phyloP scores from a whole-genome alignment of 1,140 invertebrate genomes.

The Oryzaephilus surinamensis region DNA sequence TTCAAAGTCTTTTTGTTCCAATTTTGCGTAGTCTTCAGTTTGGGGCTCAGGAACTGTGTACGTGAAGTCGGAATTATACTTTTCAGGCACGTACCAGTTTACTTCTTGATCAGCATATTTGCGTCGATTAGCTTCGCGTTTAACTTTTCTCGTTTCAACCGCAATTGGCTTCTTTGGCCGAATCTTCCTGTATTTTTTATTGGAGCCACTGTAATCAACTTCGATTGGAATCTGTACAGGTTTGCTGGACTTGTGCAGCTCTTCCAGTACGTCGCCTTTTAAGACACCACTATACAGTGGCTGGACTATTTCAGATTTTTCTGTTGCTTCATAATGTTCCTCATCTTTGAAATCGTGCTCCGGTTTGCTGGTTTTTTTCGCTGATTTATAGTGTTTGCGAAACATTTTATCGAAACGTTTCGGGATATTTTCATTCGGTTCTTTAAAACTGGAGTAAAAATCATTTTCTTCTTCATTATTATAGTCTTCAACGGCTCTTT shows the following conservation, averaged over 20 bases:
- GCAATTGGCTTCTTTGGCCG: conserved; percentile 6
- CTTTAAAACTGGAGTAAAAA: too few relatives aligned
- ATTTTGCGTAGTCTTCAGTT: conserved; percentile 7
- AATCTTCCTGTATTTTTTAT: conserved; percentile 12
- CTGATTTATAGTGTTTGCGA: too few relatives aligned
- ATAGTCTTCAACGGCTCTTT: too few relatives aligned
- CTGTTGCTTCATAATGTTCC: background rate
- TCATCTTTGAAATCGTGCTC: too few relatives aligned
- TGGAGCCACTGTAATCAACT: conserved; percentile 17
- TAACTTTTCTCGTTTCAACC: conserved; percentile 2
- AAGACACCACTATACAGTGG: conserved; percentile 15
- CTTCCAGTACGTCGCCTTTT: conserved; percentile 6
- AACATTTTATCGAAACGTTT: too few relatives aligned
- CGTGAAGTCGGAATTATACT: conserved; percentile 13
- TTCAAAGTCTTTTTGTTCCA: conserved; percentile 13
- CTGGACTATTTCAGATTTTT: conserved; percentile 13
- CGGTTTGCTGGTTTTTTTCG: too few relatives aligned
- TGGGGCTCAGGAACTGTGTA: conserved; percentile 14
- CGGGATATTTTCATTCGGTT: too few relatives aligned
- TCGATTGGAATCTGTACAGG: conserved; percentile 16
- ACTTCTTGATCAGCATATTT: conserved; percentile 6
- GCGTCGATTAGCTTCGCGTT: conserved; percentile 1
- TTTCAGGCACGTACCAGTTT: conserved; percentile 13
- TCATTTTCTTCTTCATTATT: too few relatives aligned
- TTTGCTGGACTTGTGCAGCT: conserved; percentile 13